phyloP scores from a whole-genome alignment of 2,113 vertebrate species.

The Holacanthus passer region DNA sequence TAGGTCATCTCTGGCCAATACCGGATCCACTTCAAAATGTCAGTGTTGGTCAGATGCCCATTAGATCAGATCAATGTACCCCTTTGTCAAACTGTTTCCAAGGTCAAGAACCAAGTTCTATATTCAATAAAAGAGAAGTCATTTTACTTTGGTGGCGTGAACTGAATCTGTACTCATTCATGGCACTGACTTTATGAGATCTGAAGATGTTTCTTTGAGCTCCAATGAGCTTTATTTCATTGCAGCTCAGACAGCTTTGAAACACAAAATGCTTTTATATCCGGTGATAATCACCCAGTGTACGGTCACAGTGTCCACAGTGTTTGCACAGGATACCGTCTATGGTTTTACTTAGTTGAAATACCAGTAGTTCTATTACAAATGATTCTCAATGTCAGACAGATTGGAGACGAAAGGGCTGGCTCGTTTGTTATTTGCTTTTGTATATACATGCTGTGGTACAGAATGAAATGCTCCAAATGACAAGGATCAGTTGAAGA shows the following conservation, averaged over 20 bases:
- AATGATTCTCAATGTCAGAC: conserved; percentile 47
- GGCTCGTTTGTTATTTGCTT: background rate
- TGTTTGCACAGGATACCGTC: conserved; percentile 28
- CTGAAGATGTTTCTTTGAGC: conserved; percentile 20
- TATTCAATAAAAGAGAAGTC: background rate
- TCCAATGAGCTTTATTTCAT: conserved; percentile 39
- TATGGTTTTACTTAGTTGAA: conserved; percentile 44
- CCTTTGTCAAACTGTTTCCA: background rate
- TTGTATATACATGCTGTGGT: background rate
- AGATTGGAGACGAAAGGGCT: conserved; percentile 32
- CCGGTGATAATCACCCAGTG: conserved; percentile 56
- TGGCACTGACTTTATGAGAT: conserved; percentile 18
- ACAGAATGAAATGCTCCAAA: background rate
- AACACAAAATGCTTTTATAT: conserved; percentile 42
- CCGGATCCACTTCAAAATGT: too few relatives aligned
- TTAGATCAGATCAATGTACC: too few relatives aligned
- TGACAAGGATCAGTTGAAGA: background rate
- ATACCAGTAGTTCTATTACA: conserved; percentile 23
- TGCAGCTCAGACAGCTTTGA: conserved; percentile 40
- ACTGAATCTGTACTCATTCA: background rate
- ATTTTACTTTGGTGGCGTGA: background rate
- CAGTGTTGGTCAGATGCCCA: too few relatives aligned
- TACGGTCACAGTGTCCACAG: conserved; percentile 75
- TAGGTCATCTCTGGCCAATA: too few relatives aligned
- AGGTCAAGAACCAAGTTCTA: background rate